Evolutionary conservation across 2,113 vertebrate species (phyloP), one percentile per base, ranked within the genome.

Genomic region (Pseudolaguvia tuberculata): DNA sequence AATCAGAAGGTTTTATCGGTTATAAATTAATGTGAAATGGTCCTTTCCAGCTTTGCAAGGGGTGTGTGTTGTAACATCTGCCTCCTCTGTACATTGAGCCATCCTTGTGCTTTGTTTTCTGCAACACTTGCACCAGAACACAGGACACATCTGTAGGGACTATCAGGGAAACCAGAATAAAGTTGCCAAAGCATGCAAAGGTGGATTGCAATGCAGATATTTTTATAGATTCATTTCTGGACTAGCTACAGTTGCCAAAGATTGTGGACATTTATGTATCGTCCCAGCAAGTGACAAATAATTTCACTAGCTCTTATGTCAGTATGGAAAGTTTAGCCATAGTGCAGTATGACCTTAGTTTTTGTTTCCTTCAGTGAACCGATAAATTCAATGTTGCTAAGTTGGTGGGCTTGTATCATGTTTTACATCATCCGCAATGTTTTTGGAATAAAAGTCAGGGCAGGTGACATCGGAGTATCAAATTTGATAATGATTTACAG

Each of bases 101-200:
- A 73, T 75, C 42, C 27, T 45, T 55, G 42, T 74, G 59, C 77
- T 74, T 62, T 66, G 23, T 77, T 59, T 66, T 74, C 50, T 73
- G 73, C 79, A 83, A 79, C 77, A 75, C 57, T 83, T 77, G 70
- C 52, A 73, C 55, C 73, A 74, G 75, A 61, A 51, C 27, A 27
- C 70, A 59, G 12, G 15, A 77, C 50, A 66, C 70, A 23, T 74
- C 58, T 50, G 52, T 18, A 39, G 58, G 75, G 65, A 74, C 56
- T 50, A 25, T 2, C 5, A 9, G 75, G 61, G 21, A 67, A 31
- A 72, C 47, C 45, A 50, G 55, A 47, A 58, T 52, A 79, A 74
- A 81, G 77, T 51, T 29, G 56, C 25, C 17, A 48, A 73, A 29
- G 29, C 31, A 45, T 17, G 52, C 0, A 3, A 17, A 45, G 51